phyloP scores from a whole-genome alignment of 2,888 invertebrate species.

The Stictocephala bisonia region DNA sequence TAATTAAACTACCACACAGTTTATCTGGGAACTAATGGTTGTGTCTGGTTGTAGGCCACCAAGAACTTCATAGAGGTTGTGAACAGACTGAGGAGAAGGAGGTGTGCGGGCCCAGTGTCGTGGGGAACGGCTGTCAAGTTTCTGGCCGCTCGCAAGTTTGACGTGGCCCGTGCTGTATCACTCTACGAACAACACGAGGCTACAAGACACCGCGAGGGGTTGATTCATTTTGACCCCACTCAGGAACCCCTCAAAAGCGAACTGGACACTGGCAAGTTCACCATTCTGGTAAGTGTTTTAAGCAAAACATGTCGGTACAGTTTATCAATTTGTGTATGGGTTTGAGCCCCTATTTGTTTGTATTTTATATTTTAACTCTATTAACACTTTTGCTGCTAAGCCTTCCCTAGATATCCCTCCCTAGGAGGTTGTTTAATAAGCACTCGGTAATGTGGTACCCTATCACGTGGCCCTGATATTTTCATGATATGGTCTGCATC shows the following conservation, averaged over 20 bases:
- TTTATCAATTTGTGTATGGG: background rate
- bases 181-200: constrained; percentile 95
- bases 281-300: constrained; percentile 89
- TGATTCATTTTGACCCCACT: constrained; percentile 84
- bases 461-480: no score
- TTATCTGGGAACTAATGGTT: background rate
- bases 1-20: constrained; percentile 60
- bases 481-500: no score
- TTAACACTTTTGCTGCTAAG: no score
- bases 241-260: constrained; percentile 87
- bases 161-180: constrained; percentile 87
- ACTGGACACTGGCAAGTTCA: constrained; percentile 94
- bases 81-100: constrained; percentile 64
- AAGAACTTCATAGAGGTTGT: constrained; percentile 72
- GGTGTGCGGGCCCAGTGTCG: constrained; percentile 73
- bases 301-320: no score
- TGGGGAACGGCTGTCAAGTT: constrained; percentile 94
- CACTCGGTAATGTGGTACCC: no score
- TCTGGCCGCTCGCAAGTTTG: constrained; percentile 93
- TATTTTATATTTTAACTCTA: no score
- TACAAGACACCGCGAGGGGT: constrained; percentile 87
- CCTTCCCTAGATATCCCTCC: no score
- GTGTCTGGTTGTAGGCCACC: constrained; percentile 74
- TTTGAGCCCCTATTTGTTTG: no score
- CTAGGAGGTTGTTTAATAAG: no score